Conservation (phyloP, 2,888 invertebrate genomes). For the Anorthoa munda region DNA sequence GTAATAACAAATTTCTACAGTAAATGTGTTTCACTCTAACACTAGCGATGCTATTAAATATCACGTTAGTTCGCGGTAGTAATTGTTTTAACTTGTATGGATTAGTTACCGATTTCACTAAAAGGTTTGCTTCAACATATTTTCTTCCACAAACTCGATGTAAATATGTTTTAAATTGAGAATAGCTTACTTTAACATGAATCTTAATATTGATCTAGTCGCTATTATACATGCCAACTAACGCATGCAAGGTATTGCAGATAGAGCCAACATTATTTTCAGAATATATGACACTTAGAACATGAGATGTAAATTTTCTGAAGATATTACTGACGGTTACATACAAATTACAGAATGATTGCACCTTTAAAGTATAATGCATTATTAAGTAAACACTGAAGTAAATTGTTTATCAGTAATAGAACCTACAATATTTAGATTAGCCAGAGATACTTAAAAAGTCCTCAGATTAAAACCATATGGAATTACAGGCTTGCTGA, state of each 20-base stretch:
- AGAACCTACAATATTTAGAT: slow-evolving; percentile 48
- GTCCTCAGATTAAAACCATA: neutral
- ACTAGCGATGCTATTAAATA: neutral
- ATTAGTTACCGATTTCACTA: no score
- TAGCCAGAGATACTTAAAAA: slow-evolving; percentile 47
- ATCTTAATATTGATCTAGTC: slow-evolving; percentile 69
- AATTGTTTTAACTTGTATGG: neutral
- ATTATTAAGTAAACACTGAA: slow-evolving; percentile 70
- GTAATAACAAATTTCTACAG: neutral
- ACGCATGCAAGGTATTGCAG: slow-evolving; percentile 66
- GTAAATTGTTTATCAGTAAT: slow-evolving; percentile 50
- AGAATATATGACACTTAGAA: slow-evolving; percentile 32
- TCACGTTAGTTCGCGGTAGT: neutral
- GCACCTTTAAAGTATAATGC: slow-evolving; percentile 59
- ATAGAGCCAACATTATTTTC: slow-evolving; percentile 52
- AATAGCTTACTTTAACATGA: slow-evolving; percentile 67
- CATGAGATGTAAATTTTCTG: slow-evolving; percentile 23
- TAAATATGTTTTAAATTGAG: slow-evolving; percentile 70
- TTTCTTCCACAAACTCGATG: slow-evolving; percentile 59
- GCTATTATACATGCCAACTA: slow-evolving; percentile 76
- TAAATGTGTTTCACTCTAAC: neutral
- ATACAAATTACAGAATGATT: slow-evolving; percentile 42
- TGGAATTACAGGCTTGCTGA: neutral
- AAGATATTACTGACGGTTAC: slow-evolving; percentile 39
- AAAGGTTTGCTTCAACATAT: no score